phyloP scores from a whole-genome alignment of 1,140 invertebrate species.

The Drosophila nebulosa region DNA sequence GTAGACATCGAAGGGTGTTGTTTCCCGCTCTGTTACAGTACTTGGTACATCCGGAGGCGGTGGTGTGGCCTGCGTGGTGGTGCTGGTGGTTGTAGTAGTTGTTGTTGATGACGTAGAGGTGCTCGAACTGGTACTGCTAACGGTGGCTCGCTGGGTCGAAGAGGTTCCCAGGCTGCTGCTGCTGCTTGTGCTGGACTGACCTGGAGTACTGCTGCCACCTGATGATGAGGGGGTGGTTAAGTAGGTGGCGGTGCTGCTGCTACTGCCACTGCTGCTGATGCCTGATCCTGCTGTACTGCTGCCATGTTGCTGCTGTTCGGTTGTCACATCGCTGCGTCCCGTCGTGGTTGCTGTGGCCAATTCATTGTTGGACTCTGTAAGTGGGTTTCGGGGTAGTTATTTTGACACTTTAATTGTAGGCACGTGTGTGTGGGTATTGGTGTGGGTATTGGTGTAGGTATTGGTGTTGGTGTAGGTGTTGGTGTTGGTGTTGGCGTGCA shows the following conservation, averaged over 20 bases:
- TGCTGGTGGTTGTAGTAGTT: constrained; percentile 54
- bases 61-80: constrained; percentile 60
- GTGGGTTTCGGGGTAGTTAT: constrained; percentile 36
- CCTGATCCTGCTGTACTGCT: constrained; percentile 11
- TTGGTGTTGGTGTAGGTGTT: no score
- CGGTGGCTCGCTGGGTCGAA: constrained; percentile 49
- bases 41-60: constrained; percentile 54
- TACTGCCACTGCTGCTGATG: constrained; percentile 19
- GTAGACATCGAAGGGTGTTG: constrained; percentile 65
- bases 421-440: background rate
- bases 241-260: constrained; percentile 52
- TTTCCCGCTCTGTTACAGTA: constrained; percentile 65
- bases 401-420: background rate
- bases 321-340: constrained; percentile 66
- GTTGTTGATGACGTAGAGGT: constrained; percentile 44
- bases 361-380: constrained; percentile 70
- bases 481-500: constrained; percentile 3
- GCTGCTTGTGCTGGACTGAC: constrained; percentile 45
- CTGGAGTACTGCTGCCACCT: constrained; percentile 27
- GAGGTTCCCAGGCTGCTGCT: constrained; percentile 27
- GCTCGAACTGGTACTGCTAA: constrained; percentile 44
- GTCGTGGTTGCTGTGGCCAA: constrained; percentile 68
- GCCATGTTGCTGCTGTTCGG: constrained; percentile 62
- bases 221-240: constrained; percentile 54
- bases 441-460: no score